A percentile compares a stretch with the other conserved stretches of the same genome.
These are phyloP conservation scores for Zaprionus davidi DNA, from an alignment of 1,140 invertebrate genomes.

Conservation along the genomic window DNA sequence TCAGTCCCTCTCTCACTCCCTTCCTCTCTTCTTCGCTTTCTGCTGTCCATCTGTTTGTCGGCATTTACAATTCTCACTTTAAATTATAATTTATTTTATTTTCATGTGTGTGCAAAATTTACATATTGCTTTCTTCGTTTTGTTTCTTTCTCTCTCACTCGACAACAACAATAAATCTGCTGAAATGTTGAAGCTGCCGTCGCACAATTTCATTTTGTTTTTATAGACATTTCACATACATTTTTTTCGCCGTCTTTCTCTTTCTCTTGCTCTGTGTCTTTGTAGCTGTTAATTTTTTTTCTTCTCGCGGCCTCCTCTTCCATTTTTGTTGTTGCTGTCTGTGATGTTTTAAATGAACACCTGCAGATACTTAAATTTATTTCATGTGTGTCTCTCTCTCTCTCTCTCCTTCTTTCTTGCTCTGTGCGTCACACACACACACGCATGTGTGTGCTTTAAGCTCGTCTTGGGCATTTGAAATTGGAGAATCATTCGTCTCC, in stretches of 20 bases:
- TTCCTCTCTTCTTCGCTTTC: not conserved
- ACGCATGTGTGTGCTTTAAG: slow-evolving; percentile 48
- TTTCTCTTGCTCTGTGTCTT: slow-evolving; percentile 34
- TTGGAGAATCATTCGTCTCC: slow-evolving; percentile 74
- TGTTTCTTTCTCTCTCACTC: slow-evolving; percentile 31
- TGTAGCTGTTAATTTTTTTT: slow-evolving; percentile 67
- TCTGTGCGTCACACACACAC: slow-evolving; percentile 29
- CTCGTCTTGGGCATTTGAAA: slow-evolving; percentile 77
- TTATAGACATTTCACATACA: slow-evolving; percentile 71
- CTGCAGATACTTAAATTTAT: slow-evolving; percentile 84
- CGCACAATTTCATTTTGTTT: slow-evolving; percentile 62
- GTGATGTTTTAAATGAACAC: slow-evolving; percentile 83
- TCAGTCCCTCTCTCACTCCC: not conserved
- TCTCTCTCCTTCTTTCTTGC: slow-evolving; percentile 6
- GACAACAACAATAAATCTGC: slow-evolving; percentile 60
- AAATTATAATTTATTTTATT: slow-evolving; percentile 47
- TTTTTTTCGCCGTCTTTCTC: slow-evolving; percentile 40
- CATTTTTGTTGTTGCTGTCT: slow-evolving; percentile 66
- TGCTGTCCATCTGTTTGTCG: slow-evolving; percentile 20
- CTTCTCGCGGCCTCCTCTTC: slow-evolving; percentile 64
- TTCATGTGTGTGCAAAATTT: slow-evolving; percentile 43
- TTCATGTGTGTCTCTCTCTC: slow-evolving; percentile 47
- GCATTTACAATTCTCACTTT: slow-evolving; percentile 41
- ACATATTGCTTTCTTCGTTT: slow-evolving; percentile 22
- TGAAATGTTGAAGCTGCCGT: slow-evolving; percentile 29